These are phyloP conservation scores for Numenius arquata DNA, from an alignment of 2,113 vertebrate species.

Conservation along the genomic window DNA sequence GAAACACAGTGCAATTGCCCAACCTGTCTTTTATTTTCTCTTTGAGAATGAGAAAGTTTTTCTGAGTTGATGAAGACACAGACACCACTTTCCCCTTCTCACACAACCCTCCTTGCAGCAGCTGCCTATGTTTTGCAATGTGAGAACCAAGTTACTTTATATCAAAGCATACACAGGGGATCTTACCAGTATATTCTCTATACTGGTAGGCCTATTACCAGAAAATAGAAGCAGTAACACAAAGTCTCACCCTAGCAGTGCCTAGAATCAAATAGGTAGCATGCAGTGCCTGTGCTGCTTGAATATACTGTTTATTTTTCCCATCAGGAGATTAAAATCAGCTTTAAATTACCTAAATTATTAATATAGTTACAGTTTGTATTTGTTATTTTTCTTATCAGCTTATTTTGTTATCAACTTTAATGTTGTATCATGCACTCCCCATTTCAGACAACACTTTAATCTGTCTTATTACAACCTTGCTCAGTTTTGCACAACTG, in stretches of 20 bases:
- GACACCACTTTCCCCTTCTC: not conserved
- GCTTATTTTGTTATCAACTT: not conserved
- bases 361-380: not conserved
- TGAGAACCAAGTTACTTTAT: not conserved
- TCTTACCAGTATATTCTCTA: not conserved
- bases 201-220: not conserved
- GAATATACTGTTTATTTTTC: not conserved
- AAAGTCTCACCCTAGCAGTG: not conserved
- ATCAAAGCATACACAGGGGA: not conserved
- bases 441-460: not conserved
- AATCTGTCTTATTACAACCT: not conserved
- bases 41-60: not conserved
- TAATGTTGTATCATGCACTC: not conserved
- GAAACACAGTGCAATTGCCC: not conserved
- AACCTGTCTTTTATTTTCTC: not conserved
- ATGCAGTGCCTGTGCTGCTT: not conserved
- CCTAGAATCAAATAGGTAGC: not conserved
- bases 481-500: not conserved
- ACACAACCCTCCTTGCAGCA: not conserved
- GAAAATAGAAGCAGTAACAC: not conserved
- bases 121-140: not conserved
- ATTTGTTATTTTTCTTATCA: not conserved
- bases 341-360: not conserved
- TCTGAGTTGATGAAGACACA: not conserved
- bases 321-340: not conserved